Evolutionary conservation across 2,888 invertebrate genomes (phyloP).

Genomic region (Boloria selene): DNA sequence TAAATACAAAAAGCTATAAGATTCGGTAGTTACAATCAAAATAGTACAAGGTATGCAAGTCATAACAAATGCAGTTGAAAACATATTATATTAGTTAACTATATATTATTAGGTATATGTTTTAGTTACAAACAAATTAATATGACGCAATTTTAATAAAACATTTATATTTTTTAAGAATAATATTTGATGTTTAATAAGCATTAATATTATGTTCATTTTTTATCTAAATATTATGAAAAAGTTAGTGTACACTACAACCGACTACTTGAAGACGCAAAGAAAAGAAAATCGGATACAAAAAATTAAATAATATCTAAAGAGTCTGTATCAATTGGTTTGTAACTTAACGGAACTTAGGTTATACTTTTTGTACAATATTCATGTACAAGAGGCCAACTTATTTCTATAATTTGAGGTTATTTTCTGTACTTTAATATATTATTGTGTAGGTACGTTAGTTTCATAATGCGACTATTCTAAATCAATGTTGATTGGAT

Average conservation of each 20-base stretch:
- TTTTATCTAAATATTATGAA: neutral
- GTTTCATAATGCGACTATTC: slow-evolving; percentile 26
- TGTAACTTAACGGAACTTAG: slow-evolving; percentile 25
- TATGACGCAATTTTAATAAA: neutral
- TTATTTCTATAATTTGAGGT: slow-evolving; percentile 42
- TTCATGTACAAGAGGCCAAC: slow-evolving; percentile 41
- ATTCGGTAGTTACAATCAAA: slow-evolving; percentile 8
- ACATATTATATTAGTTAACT: slow-evolving; percentile 25
- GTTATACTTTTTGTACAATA: slow-evolving; percentile 42
- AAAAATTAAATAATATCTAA: neutral
- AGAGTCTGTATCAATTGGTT: slow-evolving; percentile 8
- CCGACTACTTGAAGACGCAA: too few species aligned
- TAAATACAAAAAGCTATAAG: slow-evolving; percentile 13
- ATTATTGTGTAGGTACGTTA: slow-evolving; percentile 36
- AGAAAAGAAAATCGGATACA: too few species aligned
- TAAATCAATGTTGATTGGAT: neutral
- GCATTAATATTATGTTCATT: neutral
- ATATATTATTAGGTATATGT: slow-evolving; percentile 2
- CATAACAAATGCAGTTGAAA: slow-evolving; percentile 40
- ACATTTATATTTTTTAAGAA: neutral
- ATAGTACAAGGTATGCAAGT: slow-evolving; percentile 28
- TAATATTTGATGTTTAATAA: neutral
- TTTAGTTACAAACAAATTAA: slow-evolving; percentile 21
- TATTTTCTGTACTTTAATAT: slow-evolving; percentile 43
- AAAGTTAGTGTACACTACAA: too few species aligned